These are phyloP conservation scores for Gymnogyps californianus DNA, from an alignment of 2,113 vertebrate genomes.

Conservation along the genomic window DNA sequence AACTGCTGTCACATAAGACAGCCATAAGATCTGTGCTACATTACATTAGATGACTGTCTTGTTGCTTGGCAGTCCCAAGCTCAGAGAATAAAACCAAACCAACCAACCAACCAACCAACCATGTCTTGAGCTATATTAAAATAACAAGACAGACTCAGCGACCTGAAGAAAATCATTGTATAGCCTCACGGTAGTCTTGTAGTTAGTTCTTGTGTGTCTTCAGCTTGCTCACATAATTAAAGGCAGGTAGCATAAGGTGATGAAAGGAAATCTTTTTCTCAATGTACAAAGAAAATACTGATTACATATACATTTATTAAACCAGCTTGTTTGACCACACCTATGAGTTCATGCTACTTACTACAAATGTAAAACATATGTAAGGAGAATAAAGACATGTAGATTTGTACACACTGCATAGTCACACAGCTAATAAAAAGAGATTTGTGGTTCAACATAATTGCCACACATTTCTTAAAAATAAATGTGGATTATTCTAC, in stretches of 20 bases:
- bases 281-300: background rate
- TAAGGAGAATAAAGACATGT: background rate
- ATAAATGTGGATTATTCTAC: background rate
- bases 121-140: background rate
- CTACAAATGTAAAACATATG: background rate
- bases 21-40: rapidly evolving
- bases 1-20: background rate
- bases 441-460: background rate
- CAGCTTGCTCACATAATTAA: background rate
- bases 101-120: background rate
- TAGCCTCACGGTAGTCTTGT: background rate
- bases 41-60: background rate
- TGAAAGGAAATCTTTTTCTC: background rate
- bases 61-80: background rate
- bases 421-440: background rate
- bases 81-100: background rate
- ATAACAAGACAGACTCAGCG: background rate
- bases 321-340: background rate
- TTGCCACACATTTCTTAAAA: background rate
- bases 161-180: background rate
- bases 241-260: background rate
- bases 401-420: background rate
- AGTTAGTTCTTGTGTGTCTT: background rate
- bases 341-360: background rate
- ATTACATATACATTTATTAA: background rate